Evolutionary conservation across 2,113 vertebrate species (phyloP).

Genomic region (Pelodiscus sinensis): DNA sequence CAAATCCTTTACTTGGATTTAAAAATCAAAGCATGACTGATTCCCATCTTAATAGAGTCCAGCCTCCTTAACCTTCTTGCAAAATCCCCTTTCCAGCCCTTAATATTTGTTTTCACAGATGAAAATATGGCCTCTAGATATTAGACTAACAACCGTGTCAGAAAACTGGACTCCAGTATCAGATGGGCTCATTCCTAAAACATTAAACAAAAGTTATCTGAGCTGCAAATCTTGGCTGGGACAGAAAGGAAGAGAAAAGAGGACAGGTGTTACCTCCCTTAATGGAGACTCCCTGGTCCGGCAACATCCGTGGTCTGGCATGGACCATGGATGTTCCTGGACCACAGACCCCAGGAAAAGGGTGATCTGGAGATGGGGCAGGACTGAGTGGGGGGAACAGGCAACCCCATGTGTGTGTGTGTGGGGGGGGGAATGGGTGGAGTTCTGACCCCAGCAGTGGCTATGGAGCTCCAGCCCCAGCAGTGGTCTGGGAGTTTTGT

Average conservation of each 20-base stretch:
- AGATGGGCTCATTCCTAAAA: background rate
- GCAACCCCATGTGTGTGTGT: too few species aligned
- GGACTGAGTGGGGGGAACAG: too few species aligned
- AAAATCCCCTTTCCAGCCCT: conserved; percentile 13
- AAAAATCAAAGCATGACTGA: conserved; percentile 31
- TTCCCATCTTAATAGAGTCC: conserved; percentile 39
- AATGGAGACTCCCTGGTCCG: too few species aligned
- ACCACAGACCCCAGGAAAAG: too few species aligned
- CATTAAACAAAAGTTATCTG: background rate
- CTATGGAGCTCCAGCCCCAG: too few species aligned
- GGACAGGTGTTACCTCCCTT: too few species aligned
- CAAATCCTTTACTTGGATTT: conserved; percentile 39
- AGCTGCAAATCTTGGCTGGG: background rate
- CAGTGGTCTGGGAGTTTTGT: too few species aligned
- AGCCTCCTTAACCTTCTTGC: conserved; percentile 53
- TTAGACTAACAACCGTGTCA: background rate
- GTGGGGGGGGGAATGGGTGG: too few species aligned
- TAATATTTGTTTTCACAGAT: conserved; percentile 31
- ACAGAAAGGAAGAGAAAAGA: background rate
- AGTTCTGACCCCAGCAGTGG: too few species aligned
- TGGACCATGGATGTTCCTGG: too few species aligned
- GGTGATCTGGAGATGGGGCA: too few species aligned
- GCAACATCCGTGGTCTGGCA: too few species aligned
- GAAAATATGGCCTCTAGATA: conserved; percentile 12
- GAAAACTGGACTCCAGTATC: background rate